These are phyloP conservation scores for Gambelia wislizenii DNA, from an alignment of 2,797 vertebrate species.

Conservation along the genomic window DNA sequence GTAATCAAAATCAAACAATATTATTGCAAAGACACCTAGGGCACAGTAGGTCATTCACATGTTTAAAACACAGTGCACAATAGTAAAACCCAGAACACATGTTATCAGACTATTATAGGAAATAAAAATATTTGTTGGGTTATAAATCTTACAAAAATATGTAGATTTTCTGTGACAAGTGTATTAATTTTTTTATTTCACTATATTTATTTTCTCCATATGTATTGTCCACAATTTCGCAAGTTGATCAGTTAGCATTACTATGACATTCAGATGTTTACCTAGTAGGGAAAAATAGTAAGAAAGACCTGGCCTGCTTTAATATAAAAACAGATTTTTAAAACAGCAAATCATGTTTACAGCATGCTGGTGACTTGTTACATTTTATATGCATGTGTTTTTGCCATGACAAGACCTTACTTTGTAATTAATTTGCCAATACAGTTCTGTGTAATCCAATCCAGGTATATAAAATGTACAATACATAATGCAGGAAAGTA, in stretches of 20 bases:
- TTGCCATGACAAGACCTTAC: slow-evolving; percentile 55
- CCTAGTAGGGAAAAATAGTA: background rate
- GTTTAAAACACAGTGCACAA: background rate
- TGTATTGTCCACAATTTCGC: background rate
- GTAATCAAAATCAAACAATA: background rate
- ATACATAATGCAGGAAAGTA: slow-evolving; percentile 68
- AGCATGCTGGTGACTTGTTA: slow-evolving; percentile 59
- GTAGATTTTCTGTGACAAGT: background rate
- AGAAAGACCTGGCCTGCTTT: slow-evolving; percentile 18
- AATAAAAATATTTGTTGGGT: background rate
- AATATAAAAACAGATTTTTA: slow-evolving; percentile 42
- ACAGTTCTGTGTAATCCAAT: slow-evolving; percentile 69
- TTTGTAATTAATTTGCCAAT: slow-evolving; percentile 72
- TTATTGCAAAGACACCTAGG: background rate
- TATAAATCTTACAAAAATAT: background rate
- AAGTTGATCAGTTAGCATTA: background rate
- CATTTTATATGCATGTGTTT: slow-evolving; percentile 52
- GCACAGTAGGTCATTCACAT: background rate
- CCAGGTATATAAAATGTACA: slow-evolving; percentile 59
- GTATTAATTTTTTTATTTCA: slow-evolving; percentile 2
- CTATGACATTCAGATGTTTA: slow-evolving; percentile 13
- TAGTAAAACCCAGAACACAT: background rate
- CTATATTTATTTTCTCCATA: background rate
- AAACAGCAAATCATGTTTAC: slow-evolving; percentile 60
- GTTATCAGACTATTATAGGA: background rate